Base-by-base conservation (phyloP, 2,113 vertebrate species). In the Bostrychus sinensis region DNA sequence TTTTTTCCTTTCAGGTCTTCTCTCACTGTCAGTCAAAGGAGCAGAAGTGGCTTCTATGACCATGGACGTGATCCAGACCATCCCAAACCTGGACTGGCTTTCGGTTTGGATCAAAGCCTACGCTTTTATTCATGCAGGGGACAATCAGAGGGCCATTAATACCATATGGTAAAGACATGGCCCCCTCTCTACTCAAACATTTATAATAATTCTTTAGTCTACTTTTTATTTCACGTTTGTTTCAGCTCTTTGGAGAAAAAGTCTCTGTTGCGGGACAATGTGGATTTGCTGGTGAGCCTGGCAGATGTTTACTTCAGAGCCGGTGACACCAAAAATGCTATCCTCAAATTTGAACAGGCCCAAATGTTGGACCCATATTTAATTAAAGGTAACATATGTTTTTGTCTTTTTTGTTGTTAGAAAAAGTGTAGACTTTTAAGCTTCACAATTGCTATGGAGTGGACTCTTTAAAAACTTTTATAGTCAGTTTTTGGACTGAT, bases 61-160 rank as follows among this genome's bases (percentile, higher is more conserved):
- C 0, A 95, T 99, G 91, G 98, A 98, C 19, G 90, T 98, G 22
- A 98, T 98, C 76, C 97, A 99, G 91, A 98, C 93, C 7, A 94
- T 98, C 64, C 96, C 96, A 3, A 98, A 96, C 81, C 70, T 99
- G 86, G 97, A 99, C 28, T 99, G 97, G 97, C 95, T 99, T 0
- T 98, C 97, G 0, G 94, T 97, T 46, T 99, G 97, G 97, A 98
- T 98, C 85, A 99, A 99, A 90, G 97, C 97, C 0, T 96, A 99
- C 0, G 97, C 97, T 28, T 98, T 98, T 74, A 95, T 97, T 30
- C 96, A 99, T 3, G 93, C 95, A 16, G 96, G 96, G 1, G 97
- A 99, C 81, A 98, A 98, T 78, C 94, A 96, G 0, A 93, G 97
- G 82, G 97, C 97, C 3, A 99, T 99, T 84, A 98, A 95, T 77